Percentiles rank a stretch among this genome's conserved stretches.
phyloP scores from a whole-genome alignment of 2,797 vertebrate species.

The Gymnoscopelus braueri region DNA sequence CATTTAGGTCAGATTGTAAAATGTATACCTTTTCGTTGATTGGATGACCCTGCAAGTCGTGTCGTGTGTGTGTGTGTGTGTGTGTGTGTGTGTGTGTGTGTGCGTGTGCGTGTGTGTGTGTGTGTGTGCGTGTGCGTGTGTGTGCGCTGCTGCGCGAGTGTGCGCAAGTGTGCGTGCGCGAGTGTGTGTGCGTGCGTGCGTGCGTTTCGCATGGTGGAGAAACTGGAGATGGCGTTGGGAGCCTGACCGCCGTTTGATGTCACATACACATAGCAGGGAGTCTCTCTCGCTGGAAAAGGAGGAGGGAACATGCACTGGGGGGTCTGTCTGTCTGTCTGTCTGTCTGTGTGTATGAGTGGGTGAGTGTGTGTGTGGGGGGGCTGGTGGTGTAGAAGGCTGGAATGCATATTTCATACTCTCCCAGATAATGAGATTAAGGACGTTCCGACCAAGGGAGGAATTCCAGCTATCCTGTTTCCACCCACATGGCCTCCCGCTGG shows the following conservation, averaged over 20 bases:
- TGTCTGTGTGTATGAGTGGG: constrained; percentile 13
- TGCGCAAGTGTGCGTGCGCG: constrained; percentile 19
- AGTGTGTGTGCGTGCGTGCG: not conserved
- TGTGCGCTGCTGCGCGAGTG: not conserved
- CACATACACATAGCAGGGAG: constrained; percentile 29
- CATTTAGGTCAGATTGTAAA: too few relatives aligned
- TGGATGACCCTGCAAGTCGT: not conserved
- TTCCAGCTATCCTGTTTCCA: constrained; percentile 69
- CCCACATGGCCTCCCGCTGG: constrained; percentile 39
- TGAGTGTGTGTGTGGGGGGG: not conserved
- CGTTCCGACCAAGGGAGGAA: constrained; percentile 68
- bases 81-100: too few relatives aligned
- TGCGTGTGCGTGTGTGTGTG: too few relatives aligned
- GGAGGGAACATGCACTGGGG: constrained; percentile 5
- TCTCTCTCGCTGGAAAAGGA: constrained; percentile 44
- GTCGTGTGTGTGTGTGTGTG: not conserved
- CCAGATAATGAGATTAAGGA: constrained; percentile 81
- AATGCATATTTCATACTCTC: constrained; percentile 81
- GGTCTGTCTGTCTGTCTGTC: constrained; percentile 24
- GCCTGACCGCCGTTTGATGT: constrained; percentile 28
- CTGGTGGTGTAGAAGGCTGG: constrained; percentile 43
- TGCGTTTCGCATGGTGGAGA: not conserved
- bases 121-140: constrained; percentile 4
- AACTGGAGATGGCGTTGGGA: constrained; percentile 21
- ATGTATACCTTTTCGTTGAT: not conserved